These are phyloP conservation scores for Dicrurus megarhynchus DNA, from an alignment of 2,113 vertebrate genomes.

Conservation along the genomic window DNA sequence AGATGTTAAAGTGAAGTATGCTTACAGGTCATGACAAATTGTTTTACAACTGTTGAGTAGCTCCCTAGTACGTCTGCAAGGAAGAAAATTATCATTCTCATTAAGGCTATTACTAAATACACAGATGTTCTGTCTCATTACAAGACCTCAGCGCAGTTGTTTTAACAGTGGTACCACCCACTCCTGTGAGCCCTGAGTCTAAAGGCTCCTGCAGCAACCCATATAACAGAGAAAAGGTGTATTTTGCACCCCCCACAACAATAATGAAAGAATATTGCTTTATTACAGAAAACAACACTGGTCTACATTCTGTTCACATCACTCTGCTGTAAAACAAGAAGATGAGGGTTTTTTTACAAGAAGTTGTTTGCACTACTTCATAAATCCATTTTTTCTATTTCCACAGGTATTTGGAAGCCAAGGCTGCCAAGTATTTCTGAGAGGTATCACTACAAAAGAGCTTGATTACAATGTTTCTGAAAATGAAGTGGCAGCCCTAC, in stretches of 20 bases:
- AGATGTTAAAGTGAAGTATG: not conserved
- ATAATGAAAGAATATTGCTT: not conserved
- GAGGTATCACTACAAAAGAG: not conserved
- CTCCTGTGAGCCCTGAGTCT: not conserved
- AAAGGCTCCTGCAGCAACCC: not conserved
- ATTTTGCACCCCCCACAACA: not conserved
- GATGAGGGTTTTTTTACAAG: not conserved
- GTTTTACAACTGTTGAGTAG: not conserved
- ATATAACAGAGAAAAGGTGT: not conserved
- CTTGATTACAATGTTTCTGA: not conserved
- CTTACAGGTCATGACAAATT: not conserved
- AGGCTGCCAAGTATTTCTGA: not conserved
- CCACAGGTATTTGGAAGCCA: not conserved
- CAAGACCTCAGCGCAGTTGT: not conserved
- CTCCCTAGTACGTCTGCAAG: not conserved
- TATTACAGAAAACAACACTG: not conserved
- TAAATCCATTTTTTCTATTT: not conserved
- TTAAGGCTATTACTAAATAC: not conserved
- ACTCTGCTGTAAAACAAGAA: not conserved
- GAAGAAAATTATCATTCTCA: not conserved
- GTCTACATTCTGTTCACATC: not conserved
- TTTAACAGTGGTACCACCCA: not conserved
- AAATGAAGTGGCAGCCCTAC: not conserved
- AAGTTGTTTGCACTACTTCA: not conserved
- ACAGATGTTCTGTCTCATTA: not conserved